Evolutionary conservation across 2,113 vertebrate species (phyloP), one percentile per base, ranked within the genome.

Genomic region (Lasiurus borealis): DNA sequence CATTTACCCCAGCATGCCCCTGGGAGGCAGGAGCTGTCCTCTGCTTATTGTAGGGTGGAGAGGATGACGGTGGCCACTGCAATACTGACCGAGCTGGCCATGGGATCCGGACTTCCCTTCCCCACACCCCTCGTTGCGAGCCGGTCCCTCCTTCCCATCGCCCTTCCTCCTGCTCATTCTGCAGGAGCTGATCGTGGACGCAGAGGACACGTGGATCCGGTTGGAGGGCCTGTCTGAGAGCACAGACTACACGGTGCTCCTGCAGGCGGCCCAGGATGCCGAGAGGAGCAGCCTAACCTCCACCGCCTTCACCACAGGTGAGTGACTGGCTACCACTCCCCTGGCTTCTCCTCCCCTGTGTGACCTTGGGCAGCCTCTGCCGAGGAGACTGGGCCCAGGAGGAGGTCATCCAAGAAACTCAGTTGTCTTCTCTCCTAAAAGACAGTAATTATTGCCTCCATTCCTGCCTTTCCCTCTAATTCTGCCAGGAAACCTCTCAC

Each of bases 121-220:
- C 40, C 71, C 10, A 1, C 29, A 21, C 40, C 29, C 54, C 59
- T 66, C 18, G 0, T 12, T 83, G 87, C 54, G 90, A 64, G 93
- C 44, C 40, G 15, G 40, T 92, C 90, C 50, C 57, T 93, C 64
- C 95, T 89, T 76, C 88, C 57, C 75, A 19, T 50, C 73, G 48
- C 82, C 54, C 31, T 34, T 23, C n/a, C 36, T 46, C 12, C 25
- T 59, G 93, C 48, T 84, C 89, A 62, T 46, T 34, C 2, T 91
- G 1, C 97, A 99, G 99, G 99, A 99, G 98, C 98, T 99, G 98
- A 99, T 99, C 44, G 98, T 99, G 59, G 99, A 99, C 94, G 99
- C 99, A 0, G 99, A 99, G 93, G 99, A 99, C 98, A 99, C 99
- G 0, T 99, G 99, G 99, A 99, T 99, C 95, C 99, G 99, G 7